Conservation (phyloP, 1,140 invertebrate species). For the Dufourea novaeangliae region DNA sequence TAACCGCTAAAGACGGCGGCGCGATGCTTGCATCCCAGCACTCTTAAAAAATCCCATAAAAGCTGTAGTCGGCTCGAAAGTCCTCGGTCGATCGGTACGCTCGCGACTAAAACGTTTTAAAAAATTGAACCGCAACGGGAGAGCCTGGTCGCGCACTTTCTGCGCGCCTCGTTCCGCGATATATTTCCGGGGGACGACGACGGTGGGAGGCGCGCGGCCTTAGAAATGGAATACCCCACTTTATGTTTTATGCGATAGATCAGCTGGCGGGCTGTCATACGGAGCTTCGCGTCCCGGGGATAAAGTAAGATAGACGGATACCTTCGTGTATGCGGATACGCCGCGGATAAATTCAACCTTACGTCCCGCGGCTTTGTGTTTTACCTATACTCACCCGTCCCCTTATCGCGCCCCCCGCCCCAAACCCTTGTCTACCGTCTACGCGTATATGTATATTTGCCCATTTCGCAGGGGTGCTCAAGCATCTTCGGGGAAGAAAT, state of each 20-base stretch:
- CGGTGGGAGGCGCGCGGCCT: slow-evolving; percentile 62
- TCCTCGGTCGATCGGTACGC: slow-evolving; percentile 34
- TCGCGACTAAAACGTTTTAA: slow-evolving; percentile 38
- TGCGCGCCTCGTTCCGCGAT: slow-evolving; percentile 65
- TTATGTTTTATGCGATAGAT: slow-evolving; percentile 82
- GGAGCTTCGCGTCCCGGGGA: slow-evolving; percentile 75
- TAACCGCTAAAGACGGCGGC: neutral
- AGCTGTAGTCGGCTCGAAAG: neutral
- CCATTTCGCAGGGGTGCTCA: slow-evolving; percentile 62
- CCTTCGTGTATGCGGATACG: slow-evolving; percentile 75
- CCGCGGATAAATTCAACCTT: slow-evolving; percentile 80
- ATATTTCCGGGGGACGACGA: slow-evolving; percentile 58
- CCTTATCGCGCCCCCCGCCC: slow-evolving; percentile 18
- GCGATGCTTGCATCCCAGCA: neutral
- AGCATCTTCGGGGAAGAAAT: slow-evolving; percentile 43
- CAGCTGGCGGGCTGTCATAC: slow-evolving; percentile 80
- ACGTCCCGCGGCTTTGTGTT: slow-evolving; percentile 77
- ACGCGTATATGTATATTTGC: slow-evolving; percentile 57
- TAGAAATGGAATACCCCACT: slow-evolving; percentile 81
- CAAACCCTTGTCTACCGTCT: slow-evolving; percentile 23
- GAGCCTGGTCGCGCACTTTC: slow-evolving; percentile 57
- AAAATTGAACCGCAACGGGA: slow-evolving; percentile 53
- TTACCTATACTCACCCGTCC: slow-evolving; percentile 70
- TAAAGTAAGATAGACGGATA: slow-evolving; percentile 82
- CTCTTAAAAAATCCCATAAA: neutral